Evolutionary conservation across 2,797 vertebrate genomes (phyloP).

Genomic region (Allobates femoralis): DNA sequence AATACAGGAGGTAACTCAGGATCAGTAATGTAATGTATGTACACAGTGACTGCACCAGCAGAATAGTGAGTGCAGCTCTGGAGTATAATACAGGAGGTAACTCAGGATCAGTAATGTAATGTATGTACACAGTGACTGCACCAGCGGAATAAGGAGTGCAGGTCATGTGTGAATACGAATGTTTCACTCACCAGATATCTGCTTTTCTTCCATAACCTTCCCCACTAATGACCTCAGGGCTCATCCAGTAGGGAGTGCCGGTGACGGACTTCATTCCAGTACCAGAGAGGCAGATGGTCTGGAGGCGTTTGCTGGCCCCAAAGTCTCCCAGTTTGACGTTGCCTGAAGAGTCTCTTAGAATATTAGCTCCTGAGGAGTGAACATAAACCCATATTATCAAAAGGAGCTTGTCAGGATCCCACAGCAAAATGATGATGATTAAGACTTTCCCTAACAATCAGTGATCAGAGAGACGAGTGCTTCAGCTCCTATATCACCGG

Average conservation of each 20-base stretch:
- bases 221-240: conserved; percentile 98
- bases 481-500: not conserved
- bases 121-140: not conserved
- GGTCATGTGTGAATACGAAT: conserved; percentile 26
- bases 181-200: conserved; percentile 83
- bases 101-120: not conserved
- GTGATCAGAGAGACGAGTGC: not conserved
- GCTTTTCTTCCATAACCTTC: conserved; percentile 98
- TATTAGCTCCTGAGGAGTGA: conserved; percentile 88
- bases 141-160: conserved; percentile 10
- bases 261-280: conserved; percentile 97
- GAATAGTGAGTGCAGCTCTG: not conserved
- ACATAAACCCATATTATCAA: conserved; percentile 13
- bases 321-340: conserved; percentile 98
- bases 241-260: conserved; percentile 99
- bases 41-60: not conserved
- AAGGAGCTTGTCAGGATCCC: not conserved
- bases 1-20: not conserved
- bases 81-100: not conserved
- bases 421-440: not conserved
- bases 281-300: conserved; percentile 97
- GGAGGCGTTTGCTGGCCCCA: conserved; percentile 93
- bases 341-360: conserved; percentile 92
- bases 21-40: conserved; percentile 1
- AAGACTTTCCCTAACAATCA: too few relatives aligned